phyloP scores from a whole-genome alignment of 1,140 invertebrate genomes.

The Limonius californicus region DNA sequence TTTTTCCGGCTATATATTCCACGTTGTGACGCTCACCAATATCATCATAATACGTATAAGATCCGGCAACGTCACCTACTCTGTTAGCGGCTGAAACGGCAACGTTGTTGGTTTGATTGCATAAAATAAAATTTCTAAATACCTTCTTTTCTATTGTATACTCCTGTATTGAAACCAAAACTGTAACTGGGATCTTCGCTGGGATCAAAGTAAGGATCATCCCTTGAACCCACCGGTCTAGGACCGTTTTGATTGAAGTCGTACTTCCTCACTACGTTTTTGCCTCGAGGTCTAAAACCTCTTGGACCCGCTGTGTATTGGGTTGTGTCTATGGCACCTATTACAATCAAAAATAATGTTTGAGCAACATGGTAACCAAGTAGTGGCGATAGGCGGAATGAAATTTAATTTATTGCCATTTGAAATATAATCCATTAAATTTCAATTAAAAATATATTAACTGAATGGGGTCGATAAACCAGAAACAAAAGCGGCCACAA shows the following conservation, averaged over 20 bases:
- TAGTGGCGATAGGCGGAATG: no score
- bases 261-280: conserved; percentile 64
- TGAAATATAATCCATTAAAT: no score
- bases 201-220: conserved; percentile 65
- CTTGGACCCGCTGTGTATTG: conserved; percentile 68
- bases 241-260: conserved; percentile 62
- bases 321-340: conserved; percentile 54
- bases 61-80: conserved; percentile 49
- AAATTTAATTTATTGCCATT: no score
- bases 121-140: conserved; percentile 2
- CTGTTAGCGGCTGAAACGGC: conserved; percentile 37
- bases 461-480: no score
- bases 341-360: neutral
- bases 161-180: conserved; percentile 61
- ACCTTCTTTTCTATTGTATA: conserved; percentile 61
- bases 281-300: conserved; percentile 65
- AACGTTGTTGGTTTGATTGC: no score
- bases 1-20: conserved; percentile 65
- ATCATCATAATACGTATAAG: conserved; percentile 66
- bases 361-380: neutral
- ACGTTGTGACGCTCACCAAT: conserved; percentile 68
- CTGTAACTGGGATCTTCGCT: conserved; percentile 69
- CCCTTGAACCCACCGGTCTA: conserved; percentile 55
- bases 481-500: no score
- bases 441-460: no score